A percentile compares a stretch with the other conserved stretches of the same genome.
phyloP scores from a whole-genome alignment of 2,888 invertebrate species.

The Acronicta aceris region DNA sequence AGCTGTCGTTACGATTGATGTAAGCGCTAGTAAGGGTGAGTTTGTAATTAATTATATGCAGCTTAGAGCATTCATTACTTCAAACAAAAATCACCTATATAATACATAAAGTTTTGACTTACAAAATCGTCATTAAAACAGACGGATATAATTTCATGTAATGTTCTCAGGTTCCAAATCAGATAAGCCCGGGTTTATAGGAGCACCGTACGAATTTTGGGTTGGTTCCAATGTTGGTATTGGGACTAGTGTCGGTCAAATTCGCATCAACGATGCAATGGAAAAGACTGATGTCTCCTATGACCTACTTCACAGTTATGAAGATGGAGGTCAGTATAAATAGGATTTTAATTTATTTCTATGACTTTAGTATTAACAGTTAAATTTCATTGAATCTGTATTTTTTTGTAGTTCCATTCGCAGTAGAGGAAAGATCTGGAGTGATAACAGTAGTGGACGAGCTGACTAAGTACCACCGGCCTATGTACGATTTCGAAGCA shows the following conservation, averaged over 20 bases:
- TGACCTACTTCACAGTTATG: constrained; percentile 95
- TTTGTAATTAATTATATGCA: too few species aligned
- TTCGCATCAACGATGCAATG: constrained; percentile 92
- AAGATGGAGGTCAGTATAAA: constrained; percentile 92
- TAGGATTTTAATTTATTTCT: background rate
- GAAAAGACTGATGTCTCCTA: constrained; percentile 92
- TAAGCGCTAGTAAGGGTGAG: constrained; percentile 87
- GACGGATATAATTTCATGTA: too few species aligned
- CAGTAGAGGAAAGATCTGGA: constrained; percentile 96
- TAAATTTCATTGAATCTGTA: background rate
- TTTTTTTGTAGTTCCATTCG: constrained; percentile 93
- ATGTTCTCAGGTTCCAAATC: constrained; percentile 80
- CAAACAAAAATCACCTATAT: too few species aligned
- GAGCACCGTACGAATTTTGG: constrained; percentile 97
- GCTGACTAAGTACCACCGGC: constrained; percentile 91
- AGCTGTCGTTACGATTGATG: constrained; percentile 95
- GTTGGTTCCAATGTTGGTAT: constrained; percentile 95
- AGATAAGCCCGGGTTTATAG: constrained; percentile 93
- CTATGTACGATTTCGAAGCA: constrained; percentile 94
- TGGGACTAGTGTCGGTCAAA: constrained; percentile 96
- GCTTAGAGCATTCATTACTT: too few species aligned
- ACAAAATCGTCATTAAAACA: too few species aligned
- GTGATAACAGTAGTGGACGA: constrained; percentile 95
- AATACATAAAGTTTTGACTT: too few species aligned
- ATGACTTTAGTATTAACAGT: background rate